Conservation (phyloP, 2,888 invertebrate species). For the Agonopterix alstromeriana region DNA sequence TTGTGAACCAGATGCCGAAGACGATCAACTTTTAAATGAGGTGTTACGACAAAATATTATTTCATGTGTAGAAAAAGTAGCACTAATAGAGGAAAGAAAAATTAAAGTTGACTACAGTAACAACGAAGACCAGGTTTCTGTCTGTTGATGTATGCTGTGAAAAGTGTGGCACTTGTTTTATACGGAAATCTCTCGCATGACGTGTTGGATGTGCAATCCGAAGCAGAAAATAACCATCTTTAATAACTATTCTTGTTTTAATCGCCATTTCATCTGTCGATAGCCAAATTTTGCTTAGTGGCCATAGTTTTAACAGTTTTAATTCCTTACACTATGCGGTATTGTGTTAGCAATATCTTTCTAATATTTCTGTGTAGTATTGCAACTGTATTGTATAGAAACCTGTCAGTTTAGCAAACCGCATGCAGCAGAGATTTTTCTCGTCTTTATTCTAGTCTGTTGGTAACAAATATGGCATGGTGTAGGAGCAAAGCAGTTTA, state of each 20-base stretch:
- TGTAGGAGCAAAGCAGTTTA: not conserved
- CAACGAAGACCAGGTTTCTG: constrained; percentile 52
- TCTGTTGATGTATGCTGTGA: constrained; percentile 51
- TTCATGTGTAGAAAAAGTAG: constrained; percentile 65
- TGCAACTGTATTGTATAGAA: not conserved
- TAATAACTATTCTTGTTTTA: not conserved
- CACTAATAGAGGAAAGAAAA: constrained; percentile 63
- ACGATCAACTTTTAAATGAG: constrained; percentile 51
- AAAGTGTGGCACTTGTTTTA: constrained; percentile 33
- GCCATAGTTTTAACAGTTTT: not conserved
- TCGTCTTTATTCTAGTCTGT: not conserved
- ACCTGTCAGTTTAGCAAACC: not conserved
- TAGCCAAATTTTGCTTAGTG: constrained; percentile 1
- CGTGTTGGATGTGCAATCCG: not conserved
- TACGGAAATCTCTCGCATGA: not conserved
- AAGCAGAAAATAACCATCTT: not conserved
- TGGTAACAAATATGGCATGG: not conserved
- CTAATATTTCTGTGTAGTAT: not conserved
- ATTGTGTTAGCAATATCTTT: not conserved
- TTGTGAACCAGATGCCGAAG: constrained; percentile 24
- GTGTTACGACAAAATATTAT: constrained; percentile 58
- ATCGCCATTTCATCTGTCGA: not conserved
- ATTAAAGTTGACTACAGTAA: constrained; percentile 38
- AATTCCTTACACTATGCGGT: not conserved
- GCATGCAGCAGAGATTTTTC: no score